A percentile compares a stretch with the other conserved stretches of the same genome.
Conservation (phyloP, 1,140 invertebrate genomes). For the Aricia agestis region DNA sequence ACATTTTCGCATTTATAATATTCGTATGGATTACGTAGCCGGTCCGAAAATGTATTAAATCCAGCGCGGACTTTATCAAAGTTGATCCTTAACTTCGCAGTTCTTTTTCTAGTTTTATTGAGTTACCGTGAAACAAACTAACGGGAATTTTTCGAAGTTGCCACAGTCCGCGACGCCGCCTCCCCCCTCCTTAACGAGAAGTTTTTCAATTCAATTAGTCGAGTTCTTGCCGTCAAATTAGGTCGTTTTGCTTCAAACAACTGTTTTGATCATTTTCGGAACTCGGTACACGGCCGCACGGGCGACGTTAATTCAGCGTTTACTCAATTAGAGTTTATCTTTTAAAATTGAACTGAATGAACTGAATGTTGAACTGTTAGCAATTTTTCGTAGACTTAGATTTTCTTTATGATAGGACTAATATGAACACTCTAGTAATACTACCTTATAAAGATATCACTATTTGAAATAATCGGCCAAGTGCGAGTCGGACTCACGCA, state of each 20-base stretch:
- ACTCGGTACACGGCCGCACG: conserved; percentile 10
- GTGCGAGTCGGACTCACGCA: no score
- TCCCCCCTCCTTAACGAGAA: conserved; percentile 41
- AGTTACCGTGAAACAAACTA: conserved; percentile 63
- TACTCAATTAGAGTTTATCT: background rate
- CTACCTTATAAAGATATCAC: no score
- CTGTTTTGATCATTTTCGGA: conserved; percentile 20
- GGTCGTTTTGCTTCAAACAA: conserved; percentile 28
- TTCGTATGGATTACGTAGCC: background rate
- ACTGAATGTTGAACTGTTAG: no score
- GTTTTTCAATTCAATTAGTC: conserved; percentile 56
- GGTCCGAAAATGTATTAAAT: conserved; percentile 25
- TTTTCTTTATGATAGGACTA: no score
- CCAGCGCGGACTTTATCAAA: conserved; percentile 27
- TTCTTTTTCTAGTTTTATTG: conserved; percentile 48
- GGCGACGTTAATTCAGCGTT: background rate
- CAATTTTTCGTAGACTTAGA: no score
- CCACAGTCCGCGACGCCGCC: conserved; percentile 31
- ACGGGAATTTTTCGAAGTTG: conserved; percentile 56
- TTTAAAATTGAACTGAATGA: no score
- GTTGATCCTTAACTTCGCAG: conserved; percentile 41
- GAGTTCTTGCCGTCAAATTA: conserved; percentile 34
- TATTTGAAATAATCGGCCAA: no score
- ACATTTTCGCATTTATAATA: no score
- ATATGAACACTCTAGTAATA: no score